Base-by-base conservation (phyloP, 2,797 vertebrate species). In the Sebastolobus altivelis region DNA sequence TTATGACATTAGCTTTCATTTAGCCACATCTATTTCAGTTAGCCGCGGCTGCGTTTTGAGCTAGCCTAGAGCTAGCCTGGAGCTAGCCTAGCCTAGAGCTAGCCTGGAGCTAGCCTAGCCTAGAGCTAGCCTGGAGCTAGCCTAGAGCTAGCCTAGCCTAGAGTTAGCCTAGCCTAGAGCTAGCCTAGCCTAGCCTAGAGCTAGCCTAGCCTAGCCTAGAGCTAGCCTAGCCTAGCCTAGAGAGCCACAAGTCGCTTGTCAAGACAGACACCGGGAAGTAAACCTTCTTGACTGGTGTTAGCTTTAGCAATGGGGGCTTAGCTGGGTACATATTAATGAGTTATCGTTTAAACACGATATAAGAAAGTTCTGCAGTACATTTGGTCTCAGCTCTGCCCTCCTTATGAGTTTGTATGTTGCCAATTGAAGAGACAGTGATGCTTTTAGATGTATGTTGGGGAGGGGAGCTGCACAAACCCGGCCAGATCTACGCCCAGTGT, bases 181-280 rank as follows among this genome's bases (percentile, higher is more conserved):
- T 25, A 25, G 25, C 25, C 25, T 25, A 25, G 25, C 25, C 25
- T 25, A 25, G 25, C 25, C 25, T 25, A 25, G 25, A 25, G 25
- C 25, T 25, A 25, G 25, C 25, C 25, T 25, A 25, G 25, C 25
- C 25, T 25, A 25, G 25, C 25, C 25, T 25, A 25, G 25, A 25
- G 25, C 25, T 25, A 25, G 25, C 25, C 25, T 25, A 25, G 25
- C 25, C 25, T 25, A 25, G 25, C 25, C 25, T 25, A 14, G 16
- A 18, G 72, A 92, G 82, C 90, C 83, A 91, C 86, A 93, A 93
- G 89, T 93, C 85, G 72, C 83, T 85, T 86, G 85, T 86, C 75
- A 87, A 83, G 84, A 75, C 38, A 65, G 56, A 80, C 65, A 85
- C 89, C 88, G 89, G 90, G 90, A 91, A 94, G 89, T 89, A 52